Percentiles rank a stretch among this genome's conserved stretches.
Conservation (phyloP, 2,113 vertebrate genomes). For the Oncorhynchus kisutch region DNA sequence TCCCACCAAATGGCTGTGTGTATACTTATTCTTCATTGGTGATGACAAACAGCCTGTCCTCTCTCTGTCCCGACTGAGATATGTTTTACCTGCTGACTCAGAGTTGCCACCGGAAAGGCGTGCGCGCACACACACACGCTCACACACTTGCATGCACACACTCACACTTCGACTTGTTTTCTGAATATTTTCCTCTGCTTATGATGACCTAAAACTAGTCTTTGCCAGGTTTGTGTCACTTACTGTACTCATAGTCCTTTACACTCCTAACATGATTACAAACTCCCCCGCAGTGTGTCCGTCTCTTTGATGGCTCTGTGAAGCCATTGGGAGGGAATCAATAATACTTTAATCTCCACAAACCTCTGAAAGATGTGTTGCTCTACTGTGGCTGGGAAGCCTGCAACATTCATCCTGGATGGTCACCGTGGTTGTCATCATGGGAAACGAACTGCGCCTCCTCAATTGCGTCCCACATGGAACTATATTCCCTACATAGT, state of each 20-base stretch:
- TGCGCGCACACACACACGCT: constrained; percentile 17
- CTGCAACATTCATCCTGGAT: background rate
- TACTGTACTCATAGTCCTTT: no score
- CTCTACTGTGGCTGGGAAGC: background rate
- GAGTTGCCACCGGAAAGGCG: constrained; percentile 4
- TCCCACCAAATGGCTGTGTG: constrained; percentile 8
- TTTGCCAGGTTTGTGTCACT: background rate
- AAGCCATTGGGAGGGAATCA: background rate
- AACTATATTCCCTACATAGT: no score
- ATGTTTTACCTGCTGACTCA: constrained; percentile 22
- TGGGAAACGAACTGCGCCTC: constrained; percentile 17
- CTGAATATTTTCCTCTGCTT: constrained; percentile 46
- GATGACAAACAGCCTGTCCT: constrained; percentile 27
- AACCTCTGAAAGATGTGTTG: background rate
- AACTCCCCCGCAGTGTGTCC: background rate
- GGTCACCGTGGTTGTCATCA: constrained; percentile 23
- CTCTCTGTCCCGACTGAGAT: constrained; percentile 8
- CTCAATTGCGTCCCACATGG: no score
- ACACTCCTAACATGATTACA: background rate
- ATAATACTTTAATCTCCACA: background rate
- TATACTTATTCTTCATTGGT: constrained; percentile 23
- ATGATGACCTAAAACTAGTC: constrained; percentile 42
- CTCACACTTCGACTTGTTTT: background rate
- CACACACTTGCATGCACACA: constrained; percentile 12
- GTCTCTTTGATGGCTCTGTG: background rate